Base-by-base conservation (phyloP, 2,113 vertebrate genomes). In the Prinia subflava region DNA sequence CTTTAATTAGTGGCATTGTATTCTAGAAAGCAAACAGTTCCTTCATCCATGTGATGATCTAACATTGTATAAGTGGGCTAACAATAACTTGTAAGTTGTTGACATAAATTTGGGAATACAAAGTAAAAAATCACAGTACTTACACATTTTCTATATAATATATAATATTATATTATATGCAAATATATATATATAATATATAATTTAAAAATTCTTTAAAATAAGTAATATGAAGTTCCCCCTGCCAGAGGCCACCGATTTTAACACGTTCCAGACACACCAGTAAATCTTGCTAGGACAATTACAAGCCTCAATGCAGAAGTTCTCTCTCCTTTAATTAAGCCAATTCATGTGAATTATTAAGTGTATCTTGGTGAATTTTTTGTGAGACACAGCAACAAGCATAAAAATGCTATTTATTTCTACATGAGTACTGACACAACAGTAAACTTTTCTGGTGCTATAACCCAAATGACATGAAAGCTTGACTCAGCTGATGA, bases 1-100 rank as follows among this genome's bases (percentile, higher is more conserved):
- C 56, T 92, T 91, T 94, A 92, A 96, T 95, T 84, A 95, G 82
- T 56, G 74, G 87, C 80, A 95, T 60, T 94, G 74, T 93, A 91
- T 87, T 97, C 77, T 77, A 89, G 67, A 91, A 87, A 89, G 83
- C 69, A 87, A 96, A 81, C 4, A 21, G 64, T 77, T 77, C 56
- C 55, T 92, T 92, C 74, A 92, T 49, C 84, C 63, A 77, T 74
- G 68, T 85, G 87, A 92, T 70, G 87, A 95, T 74, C 80, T 93
- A 85, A 91, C 6, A 0, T 81, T 47, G 35, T 78, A 0, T 52
- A 90, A 89, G 63, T 67, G 52, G 56, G 46, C 83, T 77, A 47
- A 64, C 68, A 90, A 89, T 63, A 87, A 77, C 74, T 56, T 91
- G 16, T 73, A 73, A 94, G 49, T 57, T 74, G 89, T 37, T 87